phyloP scores from a whole-genome alignment of 2,888 invertebrate species.

The Ormia ochracea region DNA sequence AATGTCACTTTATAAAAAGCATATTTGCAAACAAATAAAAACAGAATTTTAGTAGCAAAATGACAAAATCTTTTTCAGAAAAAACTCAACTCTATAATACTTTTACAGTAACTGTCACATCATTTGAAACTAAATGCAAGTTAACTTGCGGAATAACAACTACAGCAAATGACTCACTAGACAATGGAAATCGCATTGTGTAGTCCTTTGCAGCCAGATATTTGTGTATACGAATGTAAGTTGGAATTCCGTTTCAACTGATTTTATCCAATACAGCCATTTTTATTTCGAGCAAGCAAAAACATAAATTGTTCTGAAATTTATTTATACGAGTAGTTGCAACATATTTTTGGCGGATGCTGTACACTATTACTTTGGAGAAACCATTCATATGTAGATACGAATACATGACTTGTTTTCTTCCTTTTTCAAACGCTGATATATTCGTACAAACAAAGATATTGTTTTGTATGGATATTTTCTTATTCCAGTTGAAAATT shows the following conservation, averaged over 20 bases:
- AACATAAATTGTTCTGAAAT: neutral
- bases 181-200: neutral
- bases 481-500: conserved; percentile 45
- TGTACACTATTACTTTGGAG: neutral
- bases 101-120: conserved; percentile 29
- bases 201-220: neutral
- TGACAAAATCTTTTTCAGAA: neutral
- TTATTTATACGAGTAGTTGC: conserved; percentile 31
- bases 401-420: neutral
- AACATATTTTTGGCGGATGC: conserved; percentile 42
- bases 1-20: conserved; percentile 2
- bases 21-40: neutral
- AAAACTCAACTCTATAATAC: neutral
- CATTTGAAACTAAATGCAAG: conserved; percentile 15
- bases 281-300: neutral
- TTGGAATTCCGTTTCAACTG: conserved; percentile 30
- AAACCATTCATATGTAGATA: neutral
- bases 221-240: too few relatives aligned
- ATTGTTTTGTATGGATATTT: conserved; percentile 10
- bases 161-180: conserved; percentile 3
- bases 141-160: conserved; percentile 21
- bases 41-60: conserved; percentile 12
- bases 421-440: neutral
- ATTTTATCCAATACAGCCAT: conserved; percentile 5
- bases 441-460: neutral